Evolutionary conservation across 1,140 invertebrate species (phyloP).

Genomic region (Gryllus bimaculatus): DNA sequence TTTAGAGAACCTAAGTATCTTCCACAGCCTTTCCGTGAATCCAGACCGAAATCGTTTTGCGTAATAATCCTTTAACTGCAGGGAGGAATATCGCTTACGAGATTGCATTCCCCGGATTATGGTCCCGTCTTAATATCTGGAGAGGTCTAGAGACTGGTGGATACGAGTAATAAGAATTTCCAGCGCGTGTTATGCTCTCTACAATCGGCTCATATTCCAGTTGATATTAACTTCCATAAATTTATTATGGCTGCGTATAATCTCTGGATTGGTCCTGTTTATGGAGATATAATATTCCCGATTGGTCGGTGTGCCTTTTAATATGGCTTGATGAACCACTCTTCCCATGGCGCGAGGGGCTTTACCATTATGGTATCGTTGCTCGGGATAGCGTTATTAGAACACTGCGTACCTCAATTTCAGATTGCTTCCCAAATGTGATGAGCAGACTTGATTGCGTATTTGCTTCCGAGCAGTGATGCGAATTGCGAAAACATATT

Average conservation of each 20-base stretch:
- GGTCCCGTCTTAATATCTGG: not conserved
- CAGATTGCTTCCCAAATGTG: not conserved
- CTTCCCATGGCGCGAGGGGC: not conserved
- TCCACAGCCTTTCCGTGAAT: not conserved
- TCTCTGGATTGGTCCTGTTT: conserved; percentile 1
- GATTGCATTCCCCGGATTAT: not conserved
- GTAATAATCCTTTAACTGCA: not conserved
- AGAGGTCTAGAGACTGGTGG: not conserved
- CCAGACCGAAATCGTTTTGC: not conserved
- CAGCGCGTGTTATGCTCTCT: not conserved
- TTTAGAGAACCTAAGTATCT: not conserved
- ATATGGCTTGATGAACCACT: not conserved
- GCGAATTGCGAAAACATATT: too few relatives aligned
- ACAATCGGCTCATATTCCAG: not conserved
- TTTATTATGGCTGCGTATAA: not conserved
- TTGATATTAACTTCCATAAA: not conserved
- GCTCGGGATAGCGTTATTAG: not conserved
- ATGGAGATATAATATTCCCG: not conserved
- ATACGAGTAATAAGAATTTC: not conserved
- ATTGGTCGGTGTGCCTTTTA: not conserved
- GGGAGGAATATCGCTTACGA: not conserved
- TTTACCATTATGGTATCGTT: not conserved
- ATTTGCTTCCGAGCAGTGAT: not conserved
- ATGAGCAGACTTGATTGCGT: not conserved
- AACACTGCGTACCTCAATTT: not conserved